Base-by-base conservation (phyloP, 2,888 invertebrate species). In the Epirrhoe tristata region DNA sequence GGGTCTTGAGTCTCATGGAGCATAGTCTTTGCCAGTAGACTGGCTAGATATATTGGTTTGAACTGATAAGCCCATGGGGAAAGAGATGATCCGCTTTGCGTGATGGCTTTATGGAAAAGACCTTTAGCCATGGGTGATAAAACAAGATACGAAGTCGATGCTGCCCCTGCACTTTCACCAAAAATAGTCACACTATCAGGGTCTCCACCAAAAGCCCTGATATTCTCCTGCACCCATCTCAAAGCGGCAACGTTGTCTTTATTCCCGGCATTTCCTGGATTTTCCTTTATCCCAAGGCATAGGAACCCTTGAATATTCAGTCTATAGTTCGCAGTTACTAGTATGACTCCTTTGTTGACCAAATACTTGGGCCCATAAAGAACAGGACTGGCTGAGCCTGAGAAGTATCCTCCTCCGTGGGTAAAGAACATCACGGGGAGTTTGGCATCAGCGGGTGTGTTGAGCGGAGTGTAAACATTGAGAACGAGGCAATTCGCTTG, bases 401-500 rank as follows among this genome's bases (percentile, higher is more conserved):
- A 76, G 43, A 82, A 87, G 70, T 80, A 93, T 0, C 87, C 92
- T 65, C 93, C 93, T 6, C 93, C 93, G 36, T 93, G 93, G 1
- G 93, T 82, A 64, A 81, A 91, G 5, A 88, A 81, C 92, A 93
- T 92, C 8, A 92, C 90, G 0, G 92, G 89, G 14, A 89, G 75
- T 6, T 73, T 77, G 4, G 76, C 72, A 3, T 71, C 66, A 0
- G 73, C 48, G 1, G 60, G 17, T 0, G 76, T 67, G 17, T 82
- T 74, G 0, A 83, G 50, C 1, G 93, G 91, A 0, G 87, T 86
- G 69, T 82, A 86, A 0, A 93, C 81, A 48, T 93, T 91, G 5
- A 92, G 78, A 3, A 73, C 77, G 5, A 91, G 77, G 62, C 93
- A 93, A 56, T 91, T 77, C 53, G 79, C 74, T 66, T 77, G 79